Evolutionary conservation across 2,113 vertebrate genomes (phyloP).

Genomic region (Mugil cephalus): DNA sequence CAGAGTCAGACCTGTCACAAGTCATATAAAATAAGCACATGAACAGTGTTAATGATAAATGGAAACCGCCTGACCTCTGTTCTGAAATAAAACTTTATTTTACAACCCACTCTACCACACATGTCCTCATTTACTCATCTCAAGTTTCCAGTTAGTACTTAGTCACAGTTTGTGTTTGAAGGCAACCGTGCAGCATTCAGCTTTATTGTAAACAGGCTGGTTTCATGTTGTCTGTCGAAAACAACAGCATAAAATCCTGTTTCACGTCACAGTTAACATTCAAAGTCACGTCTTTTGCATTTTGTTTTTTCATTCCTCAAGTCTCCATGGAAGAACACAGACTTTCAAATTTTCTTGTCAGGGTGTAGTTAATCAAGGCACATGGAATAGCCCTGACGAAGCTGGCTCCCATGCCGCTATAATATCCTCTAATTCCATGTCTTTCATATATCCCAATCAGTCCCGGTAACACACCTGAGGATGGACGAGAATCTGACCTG

Average conservation of each 20-base stretch:
- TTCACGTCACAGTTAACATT: neutral
- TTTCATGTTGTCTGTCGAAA: neutral
- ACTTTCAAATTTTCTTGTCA: constrained; percentile 78
- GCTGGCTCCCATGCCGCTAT: constrained; percentile 83
- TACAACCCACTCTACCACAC: neutral
- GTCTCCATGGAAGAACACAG: constrained; percentile 56
- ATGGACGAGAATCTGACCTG: constrained; percentile 55
- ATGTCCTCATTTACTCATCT: neutral
- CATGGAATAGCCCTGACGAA: constrained; percentile 82
- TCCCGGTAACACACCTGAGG: constrained; percentile 59
- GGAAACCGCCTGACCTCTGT: neutral
- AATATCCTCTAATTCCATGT: constrained; percentile 79
- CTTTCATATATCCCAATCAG: constrained; percentile 76
- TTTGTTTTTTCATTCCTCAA: constrained; percentile 39
- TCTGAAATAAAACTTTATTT: constrained; percentile 40
- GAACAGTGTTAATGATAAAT: neutral
- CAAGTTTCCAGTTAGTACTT: neutral
- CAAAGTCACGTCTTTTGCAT: constrained; percentile 4
- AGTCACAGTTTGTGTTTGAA: constrained; percentile 10
- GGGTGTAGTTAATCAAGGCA: constrained; percentile 81
- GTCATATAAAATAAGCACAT: neutral
- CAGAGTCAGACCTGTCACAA: neutral
- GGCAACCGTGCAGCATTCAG: neutral
- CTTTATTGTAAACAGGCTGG: neutral
- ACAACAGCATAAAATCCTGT: too few species aligned